phyloP scores from a whole-genome alignment of 2,113 vertebrate genomes.

The Cercopithecus mona region DNA sequence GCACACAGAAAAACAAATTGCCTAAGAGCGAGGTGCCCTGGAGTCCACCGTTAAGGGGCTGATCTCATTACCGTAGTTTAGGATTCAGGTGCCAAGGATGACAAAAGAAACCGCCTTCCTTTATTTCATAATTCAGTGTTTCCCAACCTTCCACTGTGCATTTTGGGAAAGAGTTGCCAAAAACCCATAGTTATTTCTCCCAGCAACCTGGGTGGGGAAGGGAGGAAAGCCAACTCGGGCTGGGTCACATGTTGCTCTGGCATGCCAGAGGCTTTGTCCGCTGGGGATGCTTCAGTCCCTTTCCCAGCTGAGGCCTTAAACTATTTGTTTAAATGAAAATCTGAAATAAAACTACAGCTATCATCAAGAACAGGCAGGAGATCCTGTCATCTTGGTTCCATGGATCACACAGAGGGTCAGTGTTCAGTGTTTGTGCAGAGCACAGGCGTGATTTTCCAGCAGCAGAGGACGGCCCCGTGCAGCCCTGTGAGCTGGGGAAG shows the following conservation, averaged over 20 bases:
- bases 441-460: accelerated
- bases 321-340: background rate
- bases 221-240: accelerated
- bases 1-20: background rate
- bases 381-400: background rate
- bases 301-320: background rate
- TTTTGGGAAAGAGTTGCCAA: background rate
- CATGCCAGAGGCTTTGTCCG: background rate
- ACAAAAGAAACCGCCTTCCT: background rate
- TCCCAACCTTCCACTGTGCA: background rate
- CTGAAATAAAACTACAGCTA: background rate
- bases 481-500: accelerated
- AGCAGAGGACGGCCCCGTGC: accelerated
- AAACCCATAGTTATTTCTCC: background rate
- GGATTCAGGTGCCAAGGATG: background rate
- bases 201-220: background rate
- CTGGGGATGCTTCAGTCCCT: background rate
- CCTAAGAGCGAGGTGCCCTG: background rate
- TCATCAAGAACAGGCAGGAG: background rate
- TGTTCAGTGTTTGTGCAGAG: background rate
- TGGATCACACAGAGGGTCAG: background rate
- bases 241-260: background rate
- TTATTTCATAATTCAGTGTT: slow-evolving; percentile 40
- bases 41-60: accelerated
- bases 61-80: background rate